Percentiles rank a stretch among this genome's conserved stretches.
phyloP scores from a whole-genome alignment of 1,140 invertebrate genomes.

The Euschistus heros region DNA sequence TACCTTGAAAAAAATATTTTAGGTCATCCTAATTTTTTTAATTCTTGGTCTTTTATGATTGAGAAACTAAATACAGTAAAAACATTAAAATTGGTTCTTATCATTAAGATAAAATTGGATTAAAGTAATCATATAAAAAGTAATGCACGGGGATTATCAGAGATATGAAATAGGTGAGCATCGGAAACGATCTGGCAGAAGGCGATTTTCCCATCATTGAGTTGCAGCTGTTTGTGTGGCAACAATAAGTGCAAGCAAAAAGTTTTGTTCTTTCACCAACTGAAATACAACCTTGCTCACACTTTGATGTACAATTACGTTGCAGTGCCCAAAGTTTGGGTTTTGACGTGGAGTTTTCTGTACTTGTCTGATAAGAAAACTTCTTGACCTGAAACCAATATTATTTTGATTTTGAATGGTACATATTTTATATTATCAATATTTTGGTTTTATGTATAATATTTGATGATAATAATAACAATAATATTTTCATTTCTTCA shows the following conservation, averaged over 20 bases:
- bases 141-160: not conserved
- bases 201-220: conserved; percentile 42
- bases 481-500: no score
- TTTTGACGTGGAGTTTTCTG: conserved; percentile 61
- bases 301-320: conserved; percentile 66
- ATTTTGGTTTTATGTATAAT: not conserved
- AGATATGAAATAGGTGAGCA: not conserved
- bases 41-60: no score
- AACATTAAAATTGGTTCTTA: no score
- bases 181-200: not conserved
- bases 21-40: no score
- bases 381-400: conserved; percentile 54
- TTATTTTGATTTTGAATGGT: no score
- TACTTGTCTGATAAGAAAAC: conserved; percentile 70
- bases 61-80: no score
- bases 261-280: conserved; percentile 74
- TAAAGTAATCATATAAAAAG: not conserved
- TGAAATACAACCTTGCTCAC: conserved; percentile 73
- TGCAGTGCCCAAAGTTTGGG: conserved; percentile 70
- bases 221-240: conserved; percentile 61
- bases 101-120: no score
- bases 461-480: no score
- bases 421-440: no score
- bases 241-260: conserved; percentile 72
- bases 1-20: no score